phyloP scores from a whole-genome alignment of 2,888 invertebrate species.

The Tachina grossa region DNA sequence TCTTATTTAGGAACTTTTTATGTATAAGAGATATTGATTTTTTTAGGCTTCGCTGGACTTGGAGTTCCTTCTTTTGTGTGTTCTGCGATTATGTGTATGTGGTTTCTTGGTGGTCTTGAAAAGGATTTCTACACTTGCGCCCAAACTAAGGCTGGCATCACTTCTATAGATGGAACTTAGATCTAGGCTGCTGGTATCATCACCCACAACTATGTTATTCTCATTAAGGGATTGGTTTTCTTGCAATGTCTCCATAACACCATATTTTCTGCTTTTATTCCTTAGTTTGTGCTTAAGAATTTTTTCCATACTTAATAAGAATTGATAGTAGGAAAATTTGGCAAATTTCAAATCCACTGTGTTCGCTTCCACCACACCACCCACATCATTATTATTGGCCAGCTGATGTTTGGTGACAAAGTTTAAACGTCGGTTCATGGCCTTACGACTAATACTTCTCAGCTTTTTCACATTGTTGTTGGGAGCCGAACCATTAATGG shows the following conservation, averaged over 20 bases:
- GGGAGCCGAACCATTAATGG: constrained; percentile 78
- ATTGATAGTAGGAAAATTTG: constrained; percentile 76
- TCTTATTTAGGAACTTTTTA: constrained; percentile 47
- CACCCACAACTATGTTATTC: constrained; percentile 6
- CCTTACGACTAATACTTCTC: constrained; percentile 68
- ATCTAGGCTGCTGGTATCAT: constrained; percentile 61
- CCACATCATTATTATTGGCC: constrained; percentile 63
- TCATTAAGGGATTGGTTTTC: constrained; percentile 1
- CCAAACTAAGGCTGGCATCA: constrained; percentile 54
- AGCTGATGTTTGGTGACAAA: constrained; percentile 75
- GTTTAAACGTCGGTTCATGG: constrained; percentile 74
- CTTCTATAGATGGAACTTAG: constrained; percentile 50
- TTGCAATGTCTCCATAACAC: background rate
- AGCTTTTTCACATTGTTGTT: constrained; percentile 73
- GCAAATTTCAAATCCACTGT: constrained; percentile 76
- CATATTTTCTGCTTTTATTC: constrained; percentile 29
- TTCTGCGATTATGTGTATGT: background rate
- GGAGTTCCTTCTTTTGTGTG: constrained; percentile 4
- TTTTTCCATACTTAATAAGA: constrained; percentile 74
- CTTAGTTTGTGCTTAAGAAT: constrained; percentile 65
- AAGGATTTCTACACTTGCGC: constrained; percentile 61
- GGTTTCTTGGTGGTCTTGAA: constrained; percentile 44
- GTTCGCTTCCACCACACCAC: constrained; percentile 63
- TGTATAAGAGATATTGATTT: background rate
- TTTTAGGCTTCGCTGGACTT: background rate